Evolutionary conservation across 2,888 invertebrate species (phyloP), one percentile per base, ranked within the genome.

Genomic region (Carterocephalus palaemon): DNA sequence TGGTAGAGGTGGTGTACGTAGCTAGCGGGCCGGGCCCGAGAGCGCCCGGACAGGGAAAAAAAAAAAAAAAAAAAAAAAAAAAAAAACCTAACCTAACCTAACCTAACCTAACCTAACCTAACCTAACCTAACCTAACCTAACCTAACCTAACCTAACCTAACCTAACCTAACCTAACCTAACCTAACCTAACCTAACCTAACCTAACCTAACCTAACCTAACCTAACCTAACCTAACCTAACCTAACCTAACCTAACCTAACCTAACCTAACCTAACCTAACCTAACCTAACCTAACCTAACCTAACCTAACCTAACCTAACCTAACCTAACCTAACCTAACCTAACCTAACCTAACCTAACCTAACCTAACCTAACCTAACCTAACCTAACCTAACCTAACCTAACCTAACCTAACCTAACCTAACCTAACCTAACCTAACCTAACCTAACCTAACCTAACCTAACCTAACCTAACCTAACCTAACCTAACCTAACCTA

Each of bases 81-180:
- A n/a, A n/a, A n/a, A n/a, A n/a, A n/a, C 43, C 49, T 41, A 46
- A 49, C 45, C 54, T 52, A 52, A 54, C 52, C 54, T 52, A 51
- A 52, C 52, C 51, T 51, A 50, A 52, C 52, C 50, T 51, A 49
- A 52, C 51, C 51, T 50, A 51, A 54, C 51, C 53, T 51, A 51
- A 54, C 51, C 54, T 52, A 52, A 54, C 51, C 54, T 48, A 53
- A 49, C 54, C 53, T 54, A 54, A 54, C 54, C 54, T 51, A 54
- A 54, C 54, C 54, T 52, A 54, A 54, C 54, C 54, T 50, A 52
- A 54, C 54, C 51, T 49, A 53, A 51, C 51, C 54, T 52, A 52
- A 54, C 51, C 54, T 52, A 54, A 52, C 54, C 51, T 51, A 51
- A 51, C 48, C 51, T 48, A 48, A 51, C 48, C 51, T 48, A 48